Base-by-base conservation (phyloP, 2,888 invertebrate species). In the Platycnemis pennipes region DNA sequence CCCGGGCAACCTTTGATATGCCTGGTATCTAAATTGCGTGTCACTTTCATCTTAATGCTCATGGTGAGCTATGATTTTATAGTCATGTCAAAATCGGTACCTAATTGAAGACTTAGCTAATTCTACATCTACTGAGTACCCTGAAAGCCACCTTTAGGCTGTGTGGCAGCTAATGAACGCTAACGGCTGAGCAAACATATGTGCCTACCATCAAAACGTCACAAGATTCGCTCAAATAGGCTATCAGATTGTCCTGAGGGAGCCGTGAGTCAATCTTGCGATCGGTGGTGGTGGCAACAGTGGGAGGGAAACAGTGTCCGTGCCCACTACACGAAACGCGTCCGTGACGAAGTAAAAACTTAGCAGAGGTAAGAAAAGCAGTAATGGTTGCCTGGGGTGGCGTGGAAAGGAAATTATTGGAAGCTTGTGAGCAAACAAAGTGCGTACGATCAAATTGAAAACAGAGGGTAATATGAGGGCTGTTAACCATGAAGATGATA, bases 221-320 rank as follows among this genome's bases (percentile, higher is more conserved):
- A 26, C 13, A 31, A 37, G 77, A 77, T 37, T 31, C 77, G 31
- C 37, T 77, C 37, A 4, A 77, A 31, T 31, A 77, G 77, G 31
- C 77, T 77, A 77, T 77, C 77, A 77, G 77, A 77, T 77, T 77
- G 37, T 77, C 77, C 26, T 8, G 77, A 77, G 77, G 77, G 77
- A 37, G 77, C 77, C 77, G 31, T 77, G 77, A 77, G 77, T 77
- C 77, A 77, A 37, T 77, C 37, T 37, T 77, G 37, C 13, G 77
- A 77, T 77, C 11, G 77, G 37, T 77, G 77, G 16, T 77, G 37
- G 37, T 77, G 16, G 37, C 37, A 37, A 37, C 37, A 77, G 77
- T 16, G 37, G 5, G 8, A 63, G 13, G n/a, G n/a, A n/a, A 77
- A 77, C 37, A 77, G 77, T 77, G 37, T 26, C 37, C 77, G 77